These are phyloP conservation scores for Atta texana DNA, from an alignment of 1,140 invertebrate species.

Conservation along the genomic window DNA sequence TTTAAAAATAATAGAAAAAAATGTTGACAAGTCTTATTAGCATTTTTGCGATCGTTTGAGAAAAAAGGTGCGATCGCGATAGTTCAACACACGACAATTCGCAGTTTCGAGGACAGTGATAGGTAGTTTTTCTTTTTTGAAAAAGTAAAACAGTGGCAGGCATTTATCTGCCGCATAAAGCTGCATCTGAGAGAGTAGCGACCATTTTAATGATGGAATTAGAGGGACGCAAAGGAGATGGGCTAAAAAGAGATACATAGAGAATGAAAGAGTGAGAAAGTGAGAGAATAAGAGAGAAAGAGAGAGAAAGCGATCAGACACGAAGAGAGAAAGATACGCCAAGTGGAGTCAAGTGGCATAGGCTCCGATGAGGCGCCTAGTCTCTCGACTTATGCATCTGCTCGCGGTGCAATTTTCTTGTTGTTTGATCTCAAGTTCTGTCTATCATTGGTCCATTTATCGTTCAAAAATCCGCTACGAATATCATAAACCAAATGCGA, in stretches of 20 bases:
- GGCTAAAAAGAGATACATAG: neutral
- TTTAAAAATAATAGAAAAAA: neutral
- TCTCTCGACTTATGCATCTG: constrained; percentile 34
- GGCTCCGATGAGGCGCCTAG: constrained; percentile 74
- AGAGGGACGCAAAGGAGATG: neutral
- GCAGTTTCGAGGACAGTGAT: constrained; percentile 1
- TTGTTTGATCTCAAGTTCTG: constrained; percentile 8
- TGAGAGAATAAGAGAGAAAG: neutral
- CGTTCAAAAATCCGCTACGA: neutral
- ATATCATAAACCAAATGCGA: neutral
- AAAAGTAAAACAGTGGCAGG: constrained; percentile 8
- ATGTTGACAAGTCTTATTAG: neutral
- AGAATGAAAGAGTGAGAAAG: constrained; percentile 1
- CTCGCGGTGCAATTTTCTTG: constrained; percentile 8
- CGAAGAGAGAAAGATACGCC: constrained; percentile 56
- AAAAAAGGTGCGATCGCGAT: neutral
- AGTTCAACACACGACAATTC: constrained; percentile 17
- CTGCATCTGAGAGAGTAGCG: constrained; percentile 29
- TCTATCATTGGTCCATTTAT: neutral
- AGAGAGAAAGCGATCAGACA: neutral
- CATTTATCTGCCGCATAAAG: constrained; percentile 53
- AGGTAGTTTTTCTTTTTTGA: neutral
- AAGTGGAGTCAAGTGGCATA: constrained; percentile 82
- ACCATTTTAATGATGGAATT: constrained; percentile 10
- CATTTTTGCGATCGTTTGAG: neutral